Conservation (phyloP, 2,888 invertebrate genomes). For the Ennomos fuscantarius region DNA sequence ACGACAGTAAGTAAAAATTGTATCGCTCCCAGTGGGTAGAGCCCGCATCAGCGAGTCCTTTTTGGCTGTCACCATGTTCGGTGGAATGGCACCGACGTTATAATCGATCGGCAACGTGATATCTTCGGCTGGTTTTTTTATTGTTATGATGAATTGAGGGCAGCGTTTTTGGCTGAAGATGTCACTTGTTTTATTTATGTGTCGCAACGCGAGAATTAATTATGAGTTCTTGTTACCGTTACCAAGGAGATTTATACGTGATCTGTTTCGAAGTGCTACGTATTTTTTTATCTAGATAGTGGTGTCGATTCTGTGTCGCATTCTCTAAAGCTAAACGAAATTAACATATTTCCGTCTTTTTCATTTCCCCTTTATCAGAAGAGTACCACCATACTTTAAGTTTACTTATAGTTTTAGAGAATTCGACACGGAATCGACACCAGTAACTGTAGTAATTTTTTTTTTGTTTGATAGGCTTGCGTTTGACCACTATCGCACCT, state of each 20-base stretch:
- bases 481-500: no score
- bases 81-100: slow-evolving; percentile 54
- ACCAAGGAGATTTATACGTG: neutral
- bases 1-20: neutral
- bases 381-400: no score
- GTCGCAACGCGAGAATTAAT: slow-evolving; percentile 25
- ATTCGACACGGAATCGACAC: no score
- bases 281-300: no score
- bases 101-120: slow-evolving; percentile 54
- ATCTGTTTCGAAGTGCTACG: no score
- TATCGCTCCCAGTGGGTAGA: slow-evolving; percentile 8
- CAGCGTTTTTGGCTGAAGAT: slow-evolving; percentile 29
- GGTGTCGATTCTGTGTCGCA: no score
- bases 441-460: no score
- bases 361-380: no score
- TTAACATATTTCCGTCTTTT: no score
- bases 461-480: no score
- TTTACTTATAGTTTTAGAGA: no score
- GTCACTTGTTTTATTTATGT: slow-evolving; percentile 32
- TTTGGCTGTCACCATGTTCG: slow-evolving; percentile 72
- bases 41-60: slow-evolving; percentile 63
- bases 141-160: slow-evolving; percentile 40
- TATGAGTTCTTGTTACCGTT: slow-evolving; percentile 6
- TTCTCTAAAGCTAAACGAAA: no score
- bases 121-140: slow-evolving; percentile 36